These are phyloP conservation scores for Geotrypetes seraphini DNA, from an alignment of 2,797 vertebrate species.

Conservation along the genomic window DNA sequence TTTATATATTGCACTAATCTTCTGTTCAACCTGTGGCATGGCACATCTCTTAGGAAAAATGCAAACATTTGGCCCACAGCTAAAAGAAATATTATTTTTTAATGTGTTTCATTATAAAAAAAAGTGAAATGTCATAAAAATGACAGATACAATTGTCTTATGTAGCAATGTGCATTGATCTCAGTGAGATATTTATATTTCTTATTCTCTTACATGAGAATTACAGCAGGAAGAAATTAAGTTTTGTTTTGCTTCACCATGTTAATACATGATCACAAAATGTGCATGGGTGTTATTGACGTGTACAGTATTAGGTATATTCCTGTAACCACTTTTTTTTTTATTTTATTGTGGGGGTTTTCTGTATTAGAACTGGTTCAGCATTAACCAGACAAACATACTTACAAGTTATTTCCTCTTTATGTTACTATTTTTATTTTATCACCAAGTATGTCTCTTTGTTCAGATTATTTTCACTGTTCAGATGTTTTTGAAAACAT, in stretches of 20 bases:
- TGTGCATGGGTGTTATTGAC: conserved; percentile 89
- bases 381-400: conserved; percentile 64
- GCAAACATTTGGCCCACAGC: conserved; percentile 78
- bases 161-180: conserved; percentile 99
- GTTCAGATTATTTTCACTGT: conserved; percentile 57
- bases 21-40: conserved; percentile 80
- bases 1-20: conserved; percentile 97
- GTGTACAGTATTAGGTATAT: conserved; percentile 85
- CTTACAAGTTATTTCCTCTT: conserved; percentile 77
- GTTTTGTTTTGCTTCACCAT: conserved; percentile 88
- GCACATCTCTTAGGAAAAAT: conserved; percentile 92
- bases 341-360: conserved; percentile 61
- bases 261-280: conserved; percentile 96
- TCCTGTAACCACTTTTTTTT: conserved; percentile 89
- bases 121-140: conserved; percentile 76
- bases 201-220: conserved; percentile 99
- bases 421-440: conserved; percentile 86
- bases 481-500: conserved; percentile 58
- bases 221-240: conserved; percentile 80
- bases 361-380: conserved; percentile 70
- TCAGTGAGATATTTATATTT: conserved; percentile 99
- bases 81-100: conserved; percentile 52
- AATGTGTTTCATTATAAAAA: conserved; percentile 74
- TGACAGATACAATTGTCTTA: conserved; percentile 93
- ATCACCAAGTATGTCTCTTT: conserved; percentile 76